Percentiles rank a stretch among this genome's conserved stretches.
Evolutionary conservation across 2,113 vertebrate species (phyloP).

Genomic region (Gambusia holbrooki): DNA sequence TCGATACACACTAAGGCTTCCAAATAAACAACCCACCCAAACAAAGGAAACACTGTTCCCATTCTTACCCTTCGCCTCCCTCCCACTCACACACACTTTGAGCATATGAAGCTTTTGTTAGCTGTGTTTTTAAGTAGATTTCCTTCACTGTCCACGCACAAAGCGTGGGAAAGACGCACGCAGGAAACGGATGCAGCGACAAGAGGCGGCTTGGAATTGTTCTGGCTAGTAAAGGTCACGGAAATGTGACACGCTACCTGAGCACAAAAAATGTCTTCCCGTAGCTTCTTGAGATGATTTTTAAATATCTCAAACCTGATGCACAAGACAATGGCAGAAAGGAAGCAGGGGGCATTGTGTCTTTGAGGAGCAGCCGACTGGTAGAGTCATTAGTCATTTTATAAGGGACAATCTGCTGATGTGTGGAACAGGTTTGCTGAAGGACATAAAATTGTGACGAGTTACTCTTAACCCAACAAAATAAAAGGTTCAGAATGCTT

Average conservation of each 20-base stretch:
- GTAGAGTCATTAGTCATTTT: slow-evolving; percentile 62
- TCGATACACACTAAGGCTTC: slow-evolving; percentile 59
- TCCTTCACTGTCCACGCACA: slow-evolving; percentile 78
- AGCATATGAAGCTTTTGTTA: slow-evolving; percentile 74
- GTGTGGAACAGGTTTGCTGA: background rate
- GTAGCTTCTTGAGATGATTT: slow-evolving; percentile 53
- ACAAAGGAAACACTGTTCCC: slow-evolving; percentile 76
- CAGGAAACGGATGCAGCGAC: slow-evolving; percentile 79
- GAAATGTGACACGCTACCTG: slow-evolving; percentile 82
- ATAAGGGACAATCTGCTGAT: slow-evolving; percentile 11
- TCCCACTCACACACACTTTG: slow-evolving; percentile 25
- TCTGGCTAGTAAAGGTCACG: slow-evolving; percentile 80
- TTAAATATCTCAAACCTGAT: slow-evolving; percentile 47
- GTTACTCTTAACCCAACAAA: background rate
- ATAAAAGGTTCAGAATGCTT: background rate
- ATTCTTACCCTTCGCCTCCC: slow-evolving; percentile 18
- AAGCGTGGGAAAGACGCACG: slow-evolving; percentile 83
- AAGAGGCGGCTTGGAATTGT: slow-evolving; percentile 83
- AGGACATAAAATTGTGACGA: background rate
- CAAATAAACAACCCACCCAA: slow-evolving; percentile 78
- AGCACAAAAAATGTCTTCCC: slow-evolving; percentile 72
- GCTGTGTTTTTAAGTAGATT: slow-evolving; percentile 76
- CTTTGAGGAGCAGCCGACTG: slow-evolving; percentile 43
- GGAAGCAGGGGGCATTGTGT: slow-evolving; percentile 63
- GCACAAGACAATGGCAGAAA: slow-evolving; percentile 65